Evolutionary conservation across 2,888 invertebrate species (phyloP), one percentile per base, ranked within the genome.

Genomic region (Lutraria lutraria): DNA sequence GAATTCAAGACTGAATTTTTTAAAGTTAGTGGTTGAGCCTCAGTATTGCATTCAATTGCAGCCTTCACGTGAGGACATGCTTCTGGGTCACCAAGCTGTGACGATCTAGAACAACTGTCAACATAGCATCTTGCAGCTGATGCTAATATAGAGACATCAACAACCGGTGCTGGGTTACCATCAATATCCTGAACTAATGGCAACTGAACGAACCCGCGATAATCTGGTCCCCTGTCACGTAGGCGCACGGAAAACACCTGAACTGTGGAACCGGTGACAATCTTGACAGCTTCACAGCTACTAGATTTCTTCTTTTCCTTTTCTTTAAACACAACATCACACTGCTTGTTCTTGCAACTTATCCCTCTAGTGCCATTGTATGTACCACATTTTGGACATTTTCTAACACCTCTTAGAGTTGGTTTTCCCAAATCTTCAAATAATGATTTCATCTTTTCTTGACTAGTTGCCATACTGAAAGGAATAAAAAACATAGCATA

Each of bases 291-390:
- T 94, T 98, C 98, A 0, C 97, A 97, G 54, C 97, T 97, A 87
- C 94, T 94, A 12, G 96, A 96, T 97, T 97, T 96, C 91, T 97
- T 94, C 97, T 97, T 82, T 97, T 97, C 95, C 81, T 95, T 95
- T 81, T 97, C 97, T 95, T 98, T 98, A 94, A 98, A 98, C 0
- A 98, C 97, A 25, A 97, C 97, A 96, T 97, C 97, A 95, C 98
- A 98, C 21, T 97, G 96, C 95, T 97, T 98, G 95, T 98, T 98
- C 96, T 98, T 98, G 95, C 98, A 98, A 91, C 97, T 97, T 34
- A 97, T 97, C n/a, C 98, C 98, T 86, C 98, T 97, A 0, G 98
- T 98, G 3, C 98, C 98, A 96, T 98, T 98, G 91, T 97, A 97
- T 0, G 97, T 97, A 0, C 98, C 98, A 97, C 98, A 98, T 94